Conservation (phyloP, 2,888 invertebrate species). For the Noctua pronuba region DNA sequence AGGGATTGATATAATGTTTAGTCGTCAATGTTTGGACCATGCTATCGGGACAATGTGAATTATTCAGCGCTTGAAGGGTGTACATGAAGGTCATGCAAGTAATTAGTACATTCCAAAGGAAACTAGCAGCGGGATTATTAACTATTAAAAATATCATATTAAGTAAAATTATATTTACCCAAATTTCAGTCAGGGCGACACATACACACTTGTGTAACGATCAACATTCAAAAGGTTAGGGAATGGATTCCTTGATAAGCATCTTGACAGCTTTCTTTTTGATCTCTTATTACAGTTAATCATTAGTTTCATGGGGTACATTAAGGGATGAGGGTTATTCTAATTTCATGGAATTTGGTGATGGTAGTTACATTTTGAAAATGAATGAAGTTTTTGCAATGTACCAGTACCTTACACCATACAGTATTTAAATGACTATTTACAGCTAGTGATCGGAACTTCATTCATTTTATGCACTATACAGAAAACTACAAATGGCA, state of each 20-base stretch:
- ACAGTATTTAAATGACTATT: conserved; percentile 7
- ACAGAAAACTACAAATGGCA: conserved; percentile 75
- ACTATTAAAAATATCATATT: conserved; percentile 83
- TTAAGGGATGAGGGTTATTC: conserved; percentile 65
- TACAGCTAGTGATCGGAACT: conserved; percentile 50
- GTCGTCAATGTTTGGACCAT: conserved; percentile 78
- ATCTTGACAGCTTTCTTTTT: conserved; percentile 90
- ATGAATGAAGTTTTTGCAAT: conserved; percentile 68
- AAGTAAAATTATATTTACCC: conserved; percentile 89
- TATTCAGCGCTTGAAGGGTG: conserved; percentile 79
- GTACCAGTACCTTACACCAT: conserved; percentile 25
- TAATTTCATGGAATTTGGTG: conserved; percentile 60
- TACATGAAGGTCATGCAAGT: conserved; percentile 86
- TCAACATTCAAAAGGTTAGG: conserved; percentile 81
- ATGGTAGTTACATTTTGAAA: conserved; percentile 64
- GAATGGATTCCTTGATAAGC: conserved; percentile 85
- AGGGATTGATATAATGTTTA: conserved; percentile 48
- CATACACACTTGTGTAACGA: conserved; percentile 86
- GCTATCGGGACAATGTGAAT: conserved; percentile 80
- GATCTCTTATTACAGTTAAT: conserved; percentile 69
- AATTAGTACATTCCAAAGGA: conserved; percentile 89
- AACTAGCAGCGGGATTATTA: conserved; percentile 85
- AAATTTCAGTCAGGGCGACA: conserved; percentile 88
- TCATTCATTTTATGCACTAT: conserved; percentile 74
- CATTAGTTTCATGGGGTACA: conserved; percentile 66